Conservation (phyloP, 2,797 vertebrate species). For the Atherinosoma microstoma region DNA sequence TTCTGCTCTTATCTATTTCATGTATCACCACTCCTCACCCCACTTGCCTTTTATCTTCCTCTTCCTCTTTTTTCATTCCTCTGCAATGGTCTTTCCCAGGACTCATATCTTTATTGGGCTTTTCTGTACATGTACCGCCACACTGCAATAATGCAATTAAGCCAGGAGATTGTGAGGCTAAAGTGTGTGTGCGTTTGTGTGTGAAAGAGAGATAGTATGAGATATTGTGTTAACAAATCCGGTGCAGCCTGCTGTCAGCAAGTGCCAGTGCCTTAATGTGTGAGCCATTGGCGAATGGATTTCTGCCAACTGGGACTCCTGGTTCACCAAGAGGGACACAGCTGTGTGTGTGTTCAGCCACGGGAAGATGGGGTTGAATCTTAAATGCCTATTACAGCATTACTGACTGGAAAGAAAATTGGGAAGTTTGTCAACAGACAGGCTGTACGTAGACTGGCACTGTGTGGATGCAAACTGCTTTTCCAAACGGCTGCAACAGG, state of each 20-base stretch:
- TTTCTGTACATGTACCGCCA: constrained; percentile 87
- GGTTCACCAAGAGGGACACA: constrained; percentile 48
- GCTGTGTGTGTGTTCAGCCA: constrained; percentile 14
- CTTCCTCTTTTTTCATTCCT: constrained; percentile 75
- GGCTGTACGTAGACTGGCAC: constrained; percentile 58
- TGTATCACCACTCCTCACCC: constrained; percentile 31
- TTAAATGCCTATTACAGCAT: constrained; percentile 51
- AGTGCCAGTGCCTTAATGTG: constrained; percentile 83
- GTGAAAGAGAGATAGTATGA: constrained; percentile 84
- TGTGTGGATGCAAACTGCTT: constrained; percentile 54
- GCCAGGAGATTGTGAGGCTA: constrained; percentile 85
- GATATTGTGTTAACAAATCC: constrained; percentile 87
- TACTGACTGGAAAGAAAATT: constrained; percentile 51
- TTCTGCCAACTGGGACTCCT: constrained; percentile 42
- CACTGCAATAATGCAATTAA: constrained; percentile 89
- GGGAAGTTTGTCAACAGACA: constrained; percentile 52
- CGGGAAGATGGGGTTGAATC: constrained; percentile 23
- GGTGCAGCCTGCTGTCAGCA: constrained; percentile 82
- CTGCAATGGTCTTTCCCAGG: constrained; percentile 76
- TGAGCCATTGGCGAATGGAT: constrained; percentile 73
- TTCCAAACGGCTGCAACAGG: constrained; percentile 46
- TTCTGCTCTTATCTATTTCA: constrained; percentile 46
- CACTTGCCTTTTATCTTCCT: constrained; percentile 55
- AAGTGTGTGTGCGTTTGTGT: constrained; percentile 77
- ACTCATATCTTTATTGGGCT: constrained; percentile 93